phyloP scores from a whole-genome alignment of 92 coral and sea anemone genomes.

The Epizoanthus rinbou region DNA sequence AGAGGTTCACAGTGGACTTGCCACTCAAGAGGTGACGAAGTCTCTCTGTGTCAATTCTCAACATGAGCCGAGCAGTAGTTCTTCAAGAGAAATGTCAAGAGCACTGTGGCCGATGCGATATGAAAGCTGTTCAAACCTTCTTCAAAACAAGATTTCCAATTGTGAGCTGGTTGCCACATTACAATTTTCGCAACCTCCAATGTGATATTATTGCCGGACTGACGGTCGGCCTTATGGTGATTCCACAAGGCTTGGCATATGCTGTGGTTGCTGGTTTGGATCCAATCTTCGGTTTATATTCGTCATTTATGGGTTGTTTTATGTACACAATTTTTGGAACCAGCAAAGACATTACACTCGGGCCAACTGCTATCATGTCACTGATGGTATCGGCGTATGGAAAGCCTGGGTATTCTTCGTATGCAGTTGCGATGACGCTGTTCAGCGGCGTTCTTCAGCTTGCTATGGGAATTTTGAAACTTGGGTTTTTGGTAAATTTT shows the following conservation, averaged over 20 bases:
- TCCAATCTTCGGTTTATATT: conserved; percentile 91
- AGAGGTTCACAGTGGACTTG: neutral
- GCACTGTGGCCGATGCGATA: conserved; percentile 53
- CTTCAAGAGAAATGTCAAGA: conserved; percentile 75
- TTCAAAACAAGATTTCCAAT: conserved; percentile 82
- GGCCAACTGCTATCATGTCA: conserved; percentile 98
- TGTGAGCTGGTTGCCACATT: conserved; percentile 78
- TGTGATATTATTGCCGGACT: conserved; percentile 95
- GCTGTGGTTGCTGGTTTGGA: conserved; percentile 93
- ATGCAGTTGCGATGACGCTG: conserved; percentile 75
- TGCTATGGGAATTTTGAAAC: conserved; percentile 87
- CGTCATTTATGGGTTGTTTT: conserved; percentile 97
- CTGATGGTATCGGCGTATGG: conserved; percentile 95
- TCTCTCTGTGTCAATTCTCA: neutral
- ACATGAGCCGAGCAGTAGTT: conserved; percentile 29
- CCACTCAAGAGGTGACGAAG: neutral
- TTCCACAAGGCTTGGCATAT: conserved; percentile 97
- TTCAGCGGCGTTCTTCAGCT: conserved; percentile 83
- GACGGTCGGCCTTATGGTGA: conserved; percentile 95
- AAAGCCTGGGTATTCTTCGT: conserved; percentile 77
- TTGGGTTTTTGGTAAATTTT: conserved; percentile 92
- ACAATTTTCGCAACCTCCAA: conserved; percentile 71
- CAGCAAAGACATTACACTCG: conserved; percentile 93
- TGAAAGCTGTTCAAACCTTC: conserved; percentile 41
- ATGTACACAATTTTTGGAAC: conserved; percentile 93